phyloP scores from a whole-genome alignment of 2,797 vertebrate species.

The Loriculus beryllinus region DNA sequence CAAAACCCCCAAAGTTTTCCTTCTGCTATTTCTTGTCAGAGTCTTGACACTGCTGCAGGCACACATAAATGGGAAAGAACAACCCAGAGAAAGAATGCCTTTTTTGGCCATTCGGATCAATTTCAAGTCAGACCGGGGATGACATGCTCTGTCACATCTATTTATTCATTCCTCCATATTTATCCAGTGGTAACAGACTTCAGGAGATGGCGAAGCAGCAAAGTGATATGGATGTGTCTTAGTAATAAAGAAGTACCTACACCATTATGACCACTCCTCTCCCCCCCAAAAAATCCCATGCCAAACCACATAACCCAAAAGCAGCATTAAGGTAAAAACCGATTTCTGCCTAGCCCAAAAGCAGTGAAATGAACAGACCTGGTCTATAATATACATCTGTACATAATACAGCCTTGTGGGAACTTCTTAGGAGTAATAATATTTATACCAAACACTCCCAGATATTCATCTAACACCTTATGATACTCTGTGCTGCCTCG shows the following conservation, averaged over 20 bases:
- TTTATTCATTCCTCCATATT: not conserved
- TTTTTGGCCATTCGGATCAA: not conserved
- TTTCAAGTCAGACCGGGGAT: not conserved
- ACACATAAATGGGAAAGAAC: not conserved
- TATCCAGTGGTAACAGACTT: not conserved
- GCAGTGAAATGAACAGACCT: not conserved
- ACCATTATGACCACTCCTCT: not conserved
- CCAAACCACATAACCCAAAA: not conserved
- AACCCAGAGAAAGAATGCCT: not conserved
- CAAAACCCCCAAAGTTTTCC: not conserved
- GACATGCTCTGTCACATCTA: not conserved
- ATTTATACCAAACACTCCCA: not conserved
- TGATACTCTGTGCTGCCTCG: accelerated
- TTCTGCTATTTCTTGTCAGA: not conserved
- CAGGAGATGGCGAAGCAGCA: not conserved
- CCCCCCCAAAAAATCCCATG: accelerated
- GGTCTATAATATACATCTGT: not conserved
- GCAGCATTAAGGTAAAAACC: not conserved
- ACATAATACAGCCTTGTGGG: not conserved
- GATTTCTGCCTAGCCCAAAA: not conserved
- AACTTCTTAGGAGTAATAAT: not conserved
- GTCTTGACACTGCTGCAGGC: not conserved
- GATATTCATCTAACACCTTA: not conserved
- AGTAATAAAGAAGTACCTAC: not conserved
- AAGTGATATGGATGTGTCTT: not conserved